Percentiles rank a stretch among this genome's conserved stretches.
Conservation (phyloP, 2,113 vertebrate species). For the Laticauda colubrina region DNA sequence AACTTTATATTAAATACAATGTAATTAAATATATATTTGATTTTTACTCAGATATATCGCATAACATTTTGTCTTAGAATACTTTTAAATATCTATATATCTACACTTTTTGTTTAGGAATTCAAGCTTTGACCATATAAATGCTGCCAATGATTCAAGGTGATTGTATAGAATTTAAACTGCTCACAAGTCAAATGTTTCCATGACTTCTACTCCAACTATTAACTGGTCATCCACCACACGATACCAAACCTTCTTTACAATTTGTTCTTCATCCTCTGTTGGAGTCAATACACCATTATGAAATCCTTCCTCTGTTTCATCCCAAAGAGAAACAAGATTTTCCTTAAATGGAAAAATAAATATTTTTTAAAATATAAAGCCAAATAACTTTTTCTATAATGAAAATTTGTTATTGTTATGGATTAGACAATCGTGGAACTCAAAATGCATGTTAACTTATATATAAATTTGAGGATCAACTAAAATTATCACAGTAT, state of each 20-base stretch:
- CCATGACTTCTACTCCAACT: constrained; percentile 77
- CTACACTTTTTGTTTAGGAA: not conserved
- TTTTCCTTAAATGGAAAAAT: constrained; percentile 72
- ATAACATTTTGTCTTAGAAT: not conserved
- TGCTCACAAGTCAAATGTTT: constrained; percentile 76
- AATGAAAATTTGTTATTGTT: not conserved
- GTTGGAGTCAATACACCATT: constrained; percentile 48
- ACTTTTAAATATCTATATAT: not conserved
- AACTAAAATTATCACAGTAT: not conserved
- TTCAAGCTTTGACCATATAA: not conserved
- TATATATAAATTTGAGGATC: not conserved
- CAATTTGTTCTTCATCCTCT: constrained; percentile 59
- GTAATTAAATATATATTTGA: not conserved
- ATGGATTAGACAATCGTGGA: not conserved
- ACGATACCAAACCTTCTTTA: constrained; percentile 85
- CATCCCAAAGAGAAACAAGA: constrained; percentile 86
- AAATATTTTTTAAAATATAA: constrained; percentile 23
- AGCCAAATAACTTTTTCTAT: not conserved
- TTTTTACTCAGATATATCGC: not conserved
- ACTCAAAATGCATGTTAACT: not conserved
- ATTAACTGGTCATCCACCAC: constrained; percentile 79
- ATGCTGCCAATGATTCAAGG: not conserved
- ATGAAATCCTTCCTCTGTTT: constrained; percentile 68
- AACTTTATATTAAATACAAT: not conserved
- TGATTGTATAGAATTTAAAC: not conserved